A percentile compares a stretch with the other conserved stretches of the same genome.
Evolutionary conservation across 1,140 invertebrate genomes (phyloP).

Genomic region (Argopecten irradians): DNA sequence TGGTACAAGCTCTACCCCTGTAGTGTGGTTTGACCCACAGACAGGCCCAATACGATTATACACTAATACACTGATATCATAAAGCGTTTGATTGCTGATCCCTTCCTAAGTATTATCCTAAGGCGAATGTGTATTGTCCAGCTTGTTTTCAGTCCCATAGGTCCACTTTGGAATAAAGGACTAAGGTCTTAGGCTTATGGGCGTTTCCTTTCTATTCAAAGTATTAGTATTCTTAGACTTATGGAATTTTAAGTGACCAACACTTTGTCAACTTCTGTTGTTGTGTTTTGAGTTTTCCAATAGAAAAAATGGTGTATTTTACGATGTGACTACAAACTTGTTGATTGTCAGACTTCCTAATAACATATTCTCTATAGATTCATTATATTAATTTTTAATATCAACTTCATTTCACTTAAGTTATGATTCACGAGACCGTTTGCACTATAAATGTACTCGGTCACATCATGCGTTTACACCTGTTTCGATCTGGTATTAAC

Average conservation of each 20-base stretch:
- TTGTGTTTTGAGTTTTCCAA: neutral
- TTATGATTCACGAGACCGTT: neutral
- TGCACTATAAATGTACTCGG: neutral
- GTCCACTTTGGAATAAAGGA: neutral
- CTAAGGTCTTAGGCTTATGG: slow-evolving; percentile 15
- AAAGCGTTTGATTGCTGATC: neutral
- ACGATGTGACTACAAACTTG: neutral
- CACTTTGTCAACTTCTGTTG: neutral
- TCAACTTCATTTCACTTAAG: neutral
- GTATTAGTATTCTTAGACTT: neutral
- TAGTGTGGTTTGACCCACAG: neutral
- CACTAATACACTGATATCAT: neutral
- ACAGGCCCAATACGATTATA: neutral
- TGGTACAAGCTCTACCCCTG: too few relatives aligned
- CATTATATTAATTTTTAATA: neutral
- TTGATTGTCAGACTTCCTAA: neutral
- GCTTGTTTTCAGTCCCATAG: neutral
- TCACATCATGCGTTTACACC: neutral
- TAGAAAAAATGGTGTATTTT: neutral
- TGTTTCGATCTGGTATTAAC: too few relatives aligned
- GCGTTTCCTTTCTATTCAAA: neutral
- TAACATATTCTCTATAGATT: neutral
- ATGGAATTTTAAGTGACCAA: neutral
- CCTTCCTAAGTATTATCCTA: slow-evolving; percentile 5
- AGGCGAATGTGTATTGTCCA: neutral